Evolutionary conservation across 2,888 invertebrate genomes (phyloP), one percentile per base, ranked within the genome.

Genomic region (Drosophila limbata): DNA sequence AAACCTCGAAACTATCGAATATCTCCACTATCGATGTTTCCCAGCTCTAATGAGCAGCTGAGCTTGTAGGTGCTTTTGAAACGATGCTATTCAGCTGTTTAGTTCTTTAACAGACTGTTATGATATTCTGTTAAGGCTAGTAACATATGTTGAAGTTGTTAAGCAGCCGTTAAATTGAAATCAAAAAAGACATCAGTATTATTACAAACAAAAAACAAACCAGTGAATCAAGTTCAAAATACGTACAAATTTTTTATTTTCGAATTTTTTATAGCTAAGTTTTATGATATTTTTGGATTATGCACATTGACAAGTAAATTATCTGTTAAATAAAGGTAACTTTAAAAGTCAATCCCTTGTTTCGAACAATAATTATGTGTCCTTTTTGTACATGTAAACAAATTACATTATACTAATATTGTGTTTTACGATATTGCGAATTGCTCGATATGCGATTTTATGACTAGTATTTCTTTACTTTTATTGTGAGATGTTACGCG

Each of bases 51-150:
- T n/a, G n/a, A n/a, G n/a, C n/a, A n/a, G 33, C 17, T 50, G 50
- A 33, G 31, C 33, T 50, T 31, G 50, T 35, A n/a, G 35, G 8
- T 21, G 33, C 4, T 45, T 35, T 19, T 35, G 13, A 13, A 50
- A 6, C 48, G 28, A 15, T 15, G 9, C n/a, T 5, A 9, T 48
- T 35, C n/a, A 50, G 50, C 50, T 51, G 51, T 21, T 51, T 4
- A 50, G 33, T 35, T 47, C 25, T 25, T 25, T 25, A 31, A 47
- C 47, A 47, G n/a, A 31, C 11, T 25, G 19, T 33, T 50, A 19
- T 3, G 35, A 6, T 19, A 5, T 19, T 17, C 35, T 39, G 19
- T 37, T 31, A 33, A 21, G 11, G 13, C 37, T 3, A n/a, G 37
- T 39, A n/a, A 15, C 5, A 17, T n/a, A 4, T 40, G 39, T 40